Conservation (phyloP, 1,140 invertebrate genomes). For the Thereuonema tuberculata region DNA sequence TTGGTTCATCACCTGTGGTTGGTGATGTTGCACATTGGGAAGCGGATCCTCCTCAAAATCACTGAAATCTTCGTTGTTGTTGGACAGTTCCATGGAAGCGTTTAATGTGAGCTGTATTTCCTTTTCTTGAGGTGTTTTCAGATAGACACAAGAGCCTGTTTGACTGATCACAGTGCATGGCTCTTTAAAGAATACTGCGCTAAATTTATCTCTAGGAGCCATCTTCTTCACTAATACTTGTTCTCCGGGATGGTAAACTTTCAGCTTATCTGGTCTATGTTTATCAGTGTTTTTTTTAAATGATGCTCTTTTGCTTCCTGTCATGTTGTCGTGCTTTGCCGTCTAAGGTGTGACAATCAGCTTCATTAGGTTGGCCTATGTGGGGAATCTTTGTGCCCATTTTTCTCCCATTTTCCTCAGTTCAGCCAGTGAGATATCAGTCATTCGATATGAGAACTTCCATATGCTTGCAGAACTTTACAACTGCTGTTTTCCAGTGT, state of each 20-base stretch:
- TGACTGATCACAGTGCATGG: too few relatives aligned
- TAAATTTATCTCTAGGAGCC: not conserved
- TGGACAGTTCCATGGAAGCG: too few relatives aligned
- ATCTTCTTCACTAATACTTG: not conserved
- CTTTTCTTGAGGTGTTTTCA: not conserved
- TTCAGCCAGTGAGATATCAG: not conserved
- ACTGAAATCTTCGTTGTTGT: too few relatives aligned
- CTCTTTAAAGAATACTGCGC: not conserved
- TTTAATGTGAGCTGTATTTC: too few relatives aligned
- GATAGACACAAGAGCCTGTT: not conserved
- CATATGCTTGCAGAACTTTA: not conserved
- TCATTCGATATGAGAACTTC: not conserved
- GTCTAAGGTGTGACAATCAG: not conserved
- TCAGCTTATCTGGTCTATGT: not conserved
- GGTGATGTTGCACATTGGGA: too few relatives aligned
- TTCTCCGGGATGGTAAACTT: not conserved
- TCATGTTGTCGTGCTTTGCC: not conserved
- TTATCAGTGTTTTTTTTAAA: not conserved
- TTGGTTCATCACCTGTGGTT: too few relatives aligned
- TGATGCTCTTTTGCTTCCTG: not conserved
- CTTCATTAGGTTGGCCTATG: not conserved
- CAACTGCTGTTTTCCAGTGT: not conserved
- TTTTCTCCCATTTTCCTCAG: not conserved
- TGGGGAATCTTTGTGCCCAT: not conserved
- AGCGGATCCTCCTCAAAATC: too few relatives aligned